phyloP scores from a whole-genome alignment of 2,113 vertebrate genomes.

The Centropus bengalensis region DNA sequence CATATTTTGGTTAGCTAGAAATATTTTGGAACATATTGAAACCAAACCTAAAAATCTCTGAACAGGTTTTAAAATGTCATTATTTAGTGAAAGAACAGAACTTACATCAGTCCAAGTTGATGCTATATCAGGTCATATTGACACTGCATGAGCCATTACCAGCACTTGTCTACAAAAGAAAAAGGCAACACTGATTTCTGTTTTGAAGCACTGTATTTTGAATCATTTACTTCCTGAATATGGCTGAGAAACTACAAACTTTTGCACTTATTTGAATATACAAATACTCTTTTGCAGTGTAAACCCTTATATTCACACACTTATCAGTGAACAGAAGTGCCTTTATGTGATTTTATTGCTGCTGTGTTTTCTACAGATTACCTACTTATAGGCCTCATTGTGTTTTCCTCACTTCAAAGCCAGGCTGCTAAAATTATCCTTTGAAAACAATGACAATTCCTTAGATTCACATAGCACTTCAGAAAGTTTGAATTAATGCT shows the following conservation, averaged over 20 bases:
- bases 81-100: background rate
- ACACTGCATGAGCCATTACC: background rate
- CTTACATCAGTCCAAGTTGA: background rate
- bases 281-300: background rate
- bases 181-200: background rate
- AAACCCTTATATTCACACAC: background rate
- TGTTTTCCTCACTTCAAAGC: constrained; percentile 50
- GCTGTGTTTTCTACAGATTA: constrained; percentile 28
- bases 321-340: constrained; percentile 17
- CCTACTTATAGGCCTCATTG: background rate
- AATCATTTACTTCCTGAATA: background rate
- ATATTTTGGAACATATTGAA: background rate
- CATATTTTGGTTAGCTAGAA: background rate
- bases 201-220: background rate
- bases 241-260: background rate
- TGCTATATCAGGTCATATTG: background rate
- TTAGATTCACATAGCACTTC: constrained; percentile 11
- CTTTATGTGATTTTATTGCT: constrained; percentile 22
- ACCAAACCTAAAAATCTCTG: background rate
- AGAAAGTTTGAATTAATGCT: constrained; percentile 35
- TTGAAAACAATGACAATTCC: constrained; percentile 61
- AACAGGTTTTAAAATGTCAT: background rate
- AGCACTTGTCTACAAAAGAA: background rate
- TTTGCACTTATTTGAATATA: background rate
- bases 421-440: constrained; percentile 22